Base-by-base conservation (phyloP, 2,113 vertebrate species). In the Laterallus jamaicensis region DNA sequence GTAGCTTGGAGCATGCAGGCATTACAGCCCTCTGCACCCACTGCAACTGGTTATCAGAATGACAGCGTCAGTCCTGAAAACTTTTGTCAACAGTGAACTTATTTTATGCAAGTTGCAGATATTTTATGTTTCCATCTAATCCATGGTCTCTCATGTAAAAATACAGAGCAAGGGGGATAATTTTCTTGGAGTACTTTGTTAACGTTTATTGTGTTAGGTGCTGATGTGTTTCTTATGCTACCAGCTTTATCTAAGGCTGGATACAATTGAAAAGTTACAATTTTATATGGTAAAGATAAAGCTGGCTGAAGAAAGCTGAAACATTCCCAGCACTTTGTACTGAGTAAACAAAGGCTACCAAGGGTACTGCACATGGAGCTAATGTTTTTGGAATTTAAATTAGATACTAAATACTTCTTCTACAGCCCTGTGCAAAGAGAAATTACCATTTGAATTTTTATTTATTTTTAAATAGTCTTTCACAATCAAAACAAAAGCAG, bases 401-500 rank as follows among this genome's bases (percentile, higher is more conserved):
- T 83, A 67, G 82, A 92, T 93, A 67, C 73, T 1, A 80, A 93
- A 24, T 68, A 87, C 62, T 92, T 79, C 37, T 82, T 47, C 59
- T 31, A 63, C 86, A 86, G 37, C 22, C 62, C 64, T 32, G 25
- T 62, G 35, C 26, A 62, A 59, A 32, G 21, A 74, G 24, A 66
- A 62, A 94, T 56, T 13, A 16, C 17, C 64, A 82, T 54, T 77
- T 82, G 70, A 42, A 31, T 70, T 79, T 40, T 63, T 29, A 22
- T 76, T 92, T 47, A 9, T 77, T 70, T 92, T 59, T 52, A 42
- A 75, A n/a, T 37, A 82, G 49, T 31, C 24, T 96, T 96, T 95
- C 50, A 8, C 92, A 95, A 92, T 93, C 96, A 96, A 97, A 98
- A 97, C 76, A 94, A 94, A 96, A 98, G 95, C 78, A 92, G 95